phyloP scores from a whole-genome alignment of 2,888 invertebrate genomes.

The Bombyx huttoni region DNA sequence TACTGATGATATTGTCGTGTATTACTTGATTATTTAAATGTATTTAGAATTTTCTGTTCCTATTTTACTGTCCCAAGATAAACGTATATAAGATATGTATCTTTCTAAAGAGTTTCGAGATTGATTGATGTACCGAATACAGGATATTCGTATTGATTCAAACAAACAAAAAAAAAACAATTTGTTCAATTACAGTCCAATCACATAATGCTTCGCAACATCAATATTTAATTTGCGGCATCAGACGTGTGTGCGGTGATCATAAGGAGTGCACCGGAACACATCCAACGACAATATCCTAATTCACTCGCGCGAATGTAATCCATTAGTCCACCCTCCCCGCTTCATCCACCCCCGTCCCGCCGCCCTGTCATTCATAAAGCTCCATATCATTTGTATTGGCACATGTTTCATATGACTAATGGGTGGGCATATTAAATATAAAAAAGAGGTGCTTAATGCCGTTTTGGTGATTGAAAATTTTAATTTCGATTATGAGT shows the following conservation, averaged over 20 bases:
- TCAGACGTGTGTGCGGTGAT: conserved; percentile 28
- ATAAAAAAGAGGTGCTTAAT: conserved; percentile 47
- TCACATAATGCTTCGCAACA: neutral
- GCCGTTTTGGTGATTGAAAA: conserved; percentile 20
- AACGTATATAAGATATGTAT: no score
- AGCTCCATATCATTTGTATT: conserved; percentile 71
- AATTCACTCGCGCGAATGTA: conserved; percentile 71
- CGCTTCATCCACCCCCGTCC: conserved; percentile 12
- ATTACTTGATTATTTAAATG: conserved; percentile 11
- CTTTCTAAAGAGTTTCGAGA: no score
- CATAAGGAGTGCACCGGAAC: conserved; percentile 67
- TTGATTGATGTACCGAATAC: neutral
- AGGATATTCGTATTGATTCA: neutral
- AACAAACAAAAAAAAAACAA: neutral
- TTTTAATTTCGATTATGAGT: neutral
- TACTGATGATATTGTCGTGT: conserved; percentile 1
- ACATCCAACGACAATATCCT: conserved; percentile 70
- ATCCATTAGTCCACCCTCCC: conserved; percentile 53
- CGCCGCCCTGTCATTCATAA: conserved; percentile 63
- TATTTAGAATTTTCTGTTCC: neutral
- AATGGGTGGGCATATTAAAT: conserved; percentile 63
- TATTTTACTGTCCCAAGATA: neutral
- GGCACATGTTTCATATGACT: conserved; percentile 71
- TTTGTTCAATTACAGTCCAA: neutral
- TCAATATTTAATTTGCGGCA: conserved; percentile 36